phyloP scores from a whole-genome alignment of 2,888 invertebrate species.

The Encarsia formosa region DNA sequence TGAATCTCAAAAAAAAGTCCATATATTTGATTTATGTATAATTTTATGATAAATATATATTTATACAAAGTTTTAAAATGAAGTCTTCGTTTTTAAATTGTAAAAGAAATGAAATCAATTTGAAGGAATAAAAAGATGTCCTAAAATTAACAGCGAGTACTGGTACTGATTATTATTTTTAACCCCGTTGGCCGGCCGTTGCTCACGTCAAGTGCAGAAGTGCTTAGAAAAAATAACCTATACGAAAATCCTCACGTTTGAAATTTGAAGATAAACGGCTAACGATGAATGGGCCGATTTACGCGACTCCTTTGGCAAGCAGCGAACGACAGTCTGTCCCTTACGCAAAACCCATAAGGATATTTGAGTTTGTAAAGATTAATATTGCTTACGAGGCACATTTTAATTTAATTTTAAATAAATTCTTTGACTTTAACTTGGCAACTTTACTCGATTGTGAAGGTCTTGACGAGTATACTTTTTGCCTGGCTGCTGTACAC shows the following conservation, averaged over 20 bases:
- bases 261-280: too few relatives aligned
- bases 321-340: conserved; percentile 30
- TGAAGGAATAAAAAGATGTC: too few relatives aligned
- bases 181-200: too few relatives aligned
- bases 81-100: background rate
- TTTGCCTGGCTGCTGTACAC: conserved; percentile 31
- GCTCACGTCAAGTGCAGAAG: too few relatives aligned
- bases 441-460: background rate
- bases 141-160: too few relatives aligned
- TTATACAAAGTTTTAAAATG: background rate
- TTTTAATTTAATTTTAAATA: conserved; percentile 1
- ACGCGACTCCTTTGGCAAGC: conserved; percentile 11
- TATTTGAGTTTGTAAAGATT: conserved; percentile 41
- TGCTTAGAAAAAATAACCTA: too few relatives aligned
- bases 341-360: conserved; percentile 36
- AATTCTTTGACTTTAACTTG: background rate
- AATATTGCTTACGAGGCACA: background rate
- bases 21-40: background rate
- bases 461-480: conserved; percentile 5
- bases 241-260: too few relatives aligned
- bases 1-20: background rate
- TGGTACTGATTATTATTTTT: too few relatives aligned
- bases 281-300: conserved; percentile 20
- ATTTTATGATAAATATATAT: background rate
- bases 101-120: too few relatives aligned